A percentile compares a stretch with the other conserved stretches of the same genome.
These are phyloP conservation scores for Sebastes wilsoni DNA, from an alignment of 2,797 vertebrate species.

Conservation along the genomic window DNA sequence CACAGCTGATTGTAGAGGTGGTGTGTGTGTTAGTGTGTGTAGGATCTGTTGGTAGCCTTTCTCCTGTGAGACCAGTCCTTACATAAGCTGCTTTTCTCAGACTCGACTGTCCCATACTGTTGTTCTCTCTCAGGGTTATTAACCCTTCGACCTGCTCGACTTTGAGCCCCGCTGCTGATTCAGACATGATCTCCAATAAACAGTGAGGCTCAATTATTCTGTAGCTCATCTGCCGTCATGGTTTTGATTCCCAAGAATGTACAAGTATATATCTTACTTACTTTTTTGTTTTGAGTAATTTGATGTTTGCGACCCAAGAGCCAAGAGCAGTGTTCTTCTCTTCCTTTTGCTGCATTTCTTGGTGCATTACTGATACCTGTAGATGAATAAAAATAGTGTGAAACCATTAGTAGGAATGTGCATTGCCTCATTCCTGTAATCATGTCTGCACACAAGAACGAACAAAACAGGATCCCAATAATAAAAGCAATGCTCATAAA, in stretches of 20 bases:
- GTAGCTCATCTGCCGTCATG: no score
- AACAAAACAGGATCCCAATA: neutral
- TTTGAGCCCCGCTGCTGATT: neutral
- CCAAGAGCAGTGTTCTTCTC: neutral
- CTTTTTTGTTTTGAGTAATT: no score
- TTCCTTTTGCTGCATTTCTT: neutral
- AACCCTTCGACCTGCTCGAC: constrained; percentile 18
- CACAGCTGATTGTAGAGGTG: neutral
- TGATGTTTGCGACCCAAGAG: neutral
- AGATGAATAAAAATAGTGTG: no score
- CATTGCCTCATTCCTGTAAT: neutral
- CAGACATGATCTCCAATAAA: neutral
- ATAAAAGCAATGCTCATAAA: neutral
- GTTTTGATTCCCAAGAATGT: no score
- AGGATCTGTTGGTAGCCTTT: neutral
- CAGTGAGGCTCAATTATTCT: neutral
- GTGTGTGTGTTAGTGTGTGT: neutral
- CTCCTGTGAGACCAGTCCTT: constrained; percentile 23
- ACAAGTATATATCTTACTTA: no score
- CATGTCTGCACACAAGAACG: neutral
- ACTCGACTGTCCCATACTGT: constrained; percentile 26
- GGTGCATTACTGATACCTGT: neutral
- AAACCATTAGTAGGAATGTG: no score
- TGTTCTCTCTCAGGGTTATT: constrained; percentile 23
- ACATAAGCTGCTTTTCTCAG: constrained; percentile 57